phyloP scores from a whole-genome alignment of 2,113 vertebrate genomes.

The Silurus glanis region DNA sequence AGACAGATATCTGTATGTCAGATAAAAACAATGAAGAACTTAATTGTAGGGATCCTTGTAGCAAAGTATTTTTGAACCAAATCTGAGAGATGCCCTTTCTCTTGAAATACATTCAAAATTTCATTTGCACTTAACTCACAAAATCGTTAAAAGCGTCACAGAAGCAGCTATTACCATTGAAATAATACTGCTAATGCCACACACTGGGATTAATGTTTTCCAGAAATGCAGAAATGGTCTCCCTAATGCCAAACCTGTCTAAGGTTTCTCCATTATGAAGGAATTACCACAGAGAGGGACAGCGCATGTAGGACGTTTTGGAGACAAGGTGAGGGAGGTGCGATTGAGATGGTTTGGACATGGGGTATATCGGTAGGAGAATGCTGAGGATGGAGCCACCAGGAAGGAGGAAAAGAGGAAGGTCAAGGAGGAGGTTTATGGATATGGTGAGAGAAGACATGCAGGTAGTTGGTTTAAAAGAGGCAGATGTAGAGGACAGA shows the following conservation, averaged over 20 bases:
- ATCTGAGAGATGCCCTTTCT: neutral
- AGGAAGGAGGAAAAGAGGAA: too few relatives aligned
- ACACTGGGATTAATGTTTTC: neutral
- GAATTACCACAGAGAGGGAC: neutral
- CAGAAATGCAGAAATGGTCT: neutral
- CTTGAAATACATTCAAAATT: neutral
- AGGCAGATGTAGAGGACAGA: too few relatives aligned
- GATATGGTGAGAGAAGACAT: too few relatives aligned
- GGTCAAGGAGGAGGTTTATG: too few relatives aligned
- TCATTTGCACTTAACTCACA: neutral
- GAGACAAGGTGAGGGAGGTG: too few relatives aligned
- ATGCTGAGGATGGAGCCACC: too few relatives aligned
- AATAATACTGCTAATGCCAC: neutral
- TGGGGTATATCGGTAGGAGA: too few relatives aligned
- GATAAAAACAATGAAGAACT: constrained; percentile 12
- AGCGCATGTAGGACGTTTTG: too few relatives aligned
- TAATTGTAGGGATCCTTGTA: neutral
- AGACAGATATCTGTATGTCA: constrained; percentile 16
- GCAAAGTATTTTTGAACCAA: neutral
- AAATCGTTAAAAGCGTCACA: neutral
- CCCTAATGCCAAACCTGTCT: neutral
- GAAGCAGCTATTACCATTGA: neutral
- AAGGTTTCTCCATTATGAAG: neutral
- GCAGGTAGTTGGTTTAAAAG: too few relatives aligned
- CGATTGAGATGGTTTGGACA: too few relatives aligned